These are phyloP conservation scores for Parnassius smintheus DNA, from an alignment of 2,888 invertebrate species.

Conservation along the genomic window DNA sequence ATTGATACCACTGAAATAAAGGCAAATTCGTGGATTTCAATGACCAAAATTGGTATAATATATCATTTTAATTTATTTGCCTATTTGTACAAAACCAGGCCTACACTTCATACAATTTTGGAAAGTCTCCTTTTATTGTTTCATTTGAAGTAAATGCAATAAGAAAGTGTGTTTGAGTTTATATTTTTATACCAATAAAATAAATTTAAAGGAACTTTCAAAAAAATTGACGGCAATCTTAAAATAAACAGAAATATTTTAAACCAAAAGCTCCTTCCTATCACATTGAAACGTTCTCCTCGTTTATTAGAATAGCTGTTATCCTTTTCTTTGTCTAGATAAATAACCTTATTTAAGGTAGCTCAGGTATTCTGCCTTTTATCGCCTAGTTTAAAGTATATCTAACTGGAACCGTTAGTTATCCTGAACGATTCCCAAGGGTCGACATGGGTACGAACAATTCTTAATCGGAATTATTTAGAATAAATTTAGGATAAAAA, in stretches of 20 bases:
- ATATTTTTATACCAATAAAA: too few relatives aligned
- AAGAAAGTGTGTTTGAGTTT: too few relatives aligned
- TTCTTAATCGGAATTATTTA: conserved; percentile 13
- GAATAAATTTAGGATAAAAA: conserved; percentile 14
- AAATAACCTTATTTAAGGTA: conserved; percentile 19
- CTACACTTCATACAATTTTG: too few relatives aligned
- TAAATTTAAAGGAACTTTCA: too few relatives aligned
- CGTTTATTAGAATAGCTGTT: conserved; percentile 14
- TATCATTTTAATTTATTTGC: too few relatives aligned
- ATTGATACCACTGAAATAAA: too few relatives aligned
- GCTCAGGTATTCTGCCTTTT: conserved; percentile 24
- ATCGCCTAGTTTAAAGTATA: conserved; percentile 25
- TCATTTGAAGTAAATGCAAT: too few relatives aligned
- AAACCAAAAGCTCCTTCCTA: conserved; percentile 8
- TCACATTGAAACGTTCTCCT: conserved; percentile 11
- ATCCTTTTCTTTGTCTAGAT: conserved; percentile 20
- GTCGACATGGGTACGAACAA: conserved; percentile 20
- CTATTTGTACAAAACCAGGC: too few relatives aligned
- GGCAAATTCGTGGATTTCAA: too few relatives aligned
- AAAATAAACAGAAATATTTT: neutral
- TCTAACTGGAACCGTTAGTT: conserved; percentile 27
- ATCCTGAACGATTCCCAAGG: conserved; percentile 24
- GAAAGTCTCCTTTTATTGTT: too few relatives aligned
- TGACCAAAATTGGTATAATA: too few relatives aligned
- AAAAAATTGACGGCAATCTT: too few relatives aligned